Evolutionary conservation across 2,888 invertebrate genomes (phyloP), one percentile per base, ranked within the genome.

Genomic region (Seladonia tumulorum): DNA sequence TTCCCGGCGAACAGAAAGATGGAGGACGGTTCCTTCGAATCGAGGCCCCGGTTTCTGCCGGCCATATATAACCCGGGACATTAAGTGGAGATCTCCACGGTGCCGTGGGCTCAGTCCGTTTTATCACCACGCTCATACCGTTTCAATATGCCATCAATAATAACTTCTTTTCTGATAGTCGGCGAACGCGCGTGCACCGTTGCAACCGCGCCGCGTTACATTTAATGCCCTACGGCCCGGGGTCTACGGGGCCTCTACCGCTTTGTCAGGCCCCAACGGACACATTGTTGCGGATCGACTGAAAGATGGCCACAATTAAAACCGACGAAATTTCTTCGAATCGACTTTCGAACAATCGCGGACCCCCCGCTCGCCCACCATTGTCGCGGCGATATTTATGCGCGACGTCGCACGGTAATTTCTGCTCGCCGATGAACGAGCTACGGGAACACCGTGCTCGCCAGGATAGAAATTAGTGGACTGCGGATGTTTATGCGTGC

Each of bases 101-200:
- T 90, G 93, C 92, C 92, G 89, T 90, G 92, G 93, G 91, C 92
- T 92, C 91, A 87, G 88, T 92, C 90, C 93, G 93, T 94, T 94
- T 94, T 94, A 94, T 94, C 94, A 94, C 94, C 94, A 92, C 87
- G 94, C 93, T 94, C 94, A 93, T 93, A 94, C 94, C 93, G 92
- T 94, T 94, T 94, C 95, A 94, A 95, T 95, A 94, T 94, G 92
- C 94, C 94, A 94, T 94, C 94, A 94, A 95, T 95, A 94, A 95
- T 94, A 92, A 93, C 92, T 86, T 81, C 89, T 84, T 88, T 89
- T 87, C 86, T 89, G 91, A 90, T 91, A 91, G 82, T 83, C 82
- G 53, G 71, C 73, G 68, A 85, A 87, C 87, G 91, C 88, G 87
- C 63, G 63, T 16, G 63, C 60, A 29, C 25, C 60, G n/a, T 14